Base-by-base conservation (phyloP, 2,888 invertebrate species). In the Sinohyriopsis cumingii region DNA sequence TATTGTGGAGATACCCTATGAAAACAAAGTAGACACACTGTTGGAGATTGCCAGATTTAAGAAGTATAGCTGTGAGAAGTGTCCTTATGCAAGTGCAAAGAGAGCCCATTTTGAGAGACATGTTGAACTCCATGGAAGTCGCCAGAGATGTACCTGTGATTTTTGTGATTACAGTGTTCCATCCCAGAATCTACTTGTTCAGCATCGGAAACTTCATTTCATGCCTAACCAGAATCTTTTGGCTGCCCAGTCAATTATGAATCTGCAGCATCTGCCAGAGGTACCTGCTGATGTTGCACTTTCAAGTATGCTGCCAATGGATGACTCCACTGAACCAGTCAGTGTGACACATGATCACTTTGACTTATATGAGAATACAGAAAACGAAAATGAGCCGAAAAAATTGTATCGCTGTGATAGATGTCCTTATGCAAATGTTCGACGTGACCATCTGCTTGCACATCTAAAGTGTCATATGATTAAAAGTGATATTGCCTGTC, bases 81-180 rank as follows among this genome's bases (percentile, higher is more conserved):
- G 96, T 87, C 96, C 96, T 0, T 95, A 95, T 61, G 95, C 95
- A 0, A 96, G 96, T 89, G 95, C 95, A 84, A 95, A 96, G 90
- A 92, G 94, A 57, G 94, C 95, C 83, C 95, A 96, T 88, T 96
- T 95, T 89, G 94, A 94, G 89, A 93, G 95, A 45, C 96, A 96
- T 90, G 90, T 95, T 80, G 94, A 94, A 24, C 91, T 96, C 61
- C 96, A 96, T 87, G 96, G 96, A 5, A 94, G 95, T 0, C 94
- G 94, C 83, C 95, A 95, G 89, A 92, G 94, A 73, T 96, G 95
- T 88, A 94, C 93, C 81, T 96, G 96, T 91, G 94, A 94, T 82
- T 92, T 93, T 60, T 96, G 96, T 89, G 96, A 96, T 90, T 96
- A 96, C 90, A 95, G 95, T 3, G 96, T 96, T 0, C 95, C 95